These are phyloP conservation scores for Myotis findleyi DNA, from an alignment of 2,797 vertebrate genomes.

Conservation along the genomic window DNA sequence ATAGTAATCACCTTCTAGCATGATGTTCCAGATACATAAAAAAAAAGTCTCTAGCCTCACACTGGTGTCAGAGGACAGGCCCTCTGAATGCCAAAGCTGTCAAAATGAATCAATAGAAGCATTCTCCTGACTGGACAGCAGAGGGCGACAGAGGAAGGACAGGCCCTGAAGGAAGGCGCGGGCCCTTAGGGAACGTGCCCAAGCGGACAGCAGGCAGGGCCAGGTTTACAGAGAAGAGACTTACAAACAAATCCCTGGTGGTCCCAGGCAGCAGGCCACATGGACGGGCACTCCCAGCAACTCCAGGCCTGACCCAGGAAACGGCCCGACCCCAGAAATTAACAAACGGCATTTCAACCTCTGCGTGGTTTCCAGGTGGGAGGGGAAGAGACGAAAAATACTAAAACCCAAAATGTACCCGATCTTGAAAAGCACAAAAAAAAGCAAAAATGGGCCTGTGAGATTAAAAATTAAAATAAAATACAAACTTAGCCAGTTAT, in stretches of 20 bases:
- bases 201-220: not conserved
- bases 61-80: not conserved
- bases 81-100: conserved; percentile 41
- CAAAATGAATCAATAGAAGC: not conserved
- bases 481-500: not conserved
- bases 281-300: not conserved
- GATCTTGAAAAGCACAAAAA: not conserved
- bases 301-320: not conserved
- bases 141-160: conserved; percentile 81
- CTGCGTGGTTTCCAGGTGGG: not conserved
- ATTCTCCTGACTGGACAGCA: conserved; percentile 81
- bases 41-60: not conserved
- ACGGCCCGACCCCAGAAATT: not conserved
- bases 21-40: not conserved
- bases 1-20: not conserved
- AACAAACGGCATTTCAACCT: not conserved
- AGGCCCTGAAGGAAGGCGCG: not conserved
- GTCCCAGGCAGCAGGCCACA: not conserved
- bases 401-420: not conserved
- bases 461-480: conserved; percentile 3
- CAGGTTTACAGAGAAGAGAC: not conserved
- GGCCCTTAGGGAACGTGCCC: not conserved
- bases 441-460: not conserved
- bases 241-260: not conserved
- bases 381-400: not conserved